Percentiles rank a stretch among this genome's conserved stretches.
Conservation (phyloP, 2,113 vertebrate species). For the Mohoua ochrocephala region DNA sequence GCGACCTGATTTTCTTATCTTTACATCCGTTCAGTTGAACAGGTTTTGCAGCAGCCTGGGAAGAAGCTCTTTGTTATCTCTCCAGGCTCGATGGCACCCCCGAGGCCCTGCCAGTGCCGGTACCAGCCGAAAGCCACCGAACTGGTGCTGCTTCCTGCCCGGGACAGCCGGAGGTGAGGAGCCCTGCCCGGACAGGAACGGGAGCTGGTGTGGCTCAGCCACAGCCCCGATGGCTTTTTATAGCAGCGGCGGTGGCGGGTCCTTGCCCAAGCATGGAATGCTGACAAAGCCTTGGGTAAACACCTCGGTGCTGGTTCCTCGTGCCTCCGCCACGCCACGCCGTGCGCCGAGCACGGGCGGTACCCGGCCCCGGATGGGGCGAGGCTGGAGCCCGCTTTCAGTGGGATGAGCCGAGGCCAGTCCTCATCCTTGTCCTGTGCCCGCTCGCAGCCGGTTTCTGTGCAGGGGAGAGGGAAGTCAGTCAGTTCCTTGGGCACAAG, state of each 20-base stretch:
- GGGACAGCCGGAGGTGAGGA: neutral
- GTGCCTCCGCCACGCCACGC: fast-evolving
- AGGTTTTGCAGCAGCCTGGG: neutral
- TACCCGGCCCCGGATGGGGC: fast-evolving
- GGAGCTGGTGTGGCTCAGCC: neutral
- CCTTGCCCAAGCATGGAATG: neutral
- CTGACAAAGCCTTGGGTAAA: neutral
- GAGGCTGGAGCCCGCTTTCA: neutral
- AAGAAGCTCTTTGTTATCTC: neutral
- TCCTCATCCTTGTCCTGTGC: too few relatives aligned
- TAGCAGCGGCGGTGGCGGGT: neutral
- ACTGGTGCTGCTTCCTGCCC: neutral
- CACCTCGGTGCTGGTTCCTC: neutral
- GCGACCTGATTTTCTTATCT: neutral
- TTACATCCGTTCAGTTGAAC: neutral
- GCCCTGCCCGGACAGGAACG: neutral
- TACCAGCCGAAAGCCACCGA: neutral
- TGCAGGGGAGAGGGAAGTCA: too few relatives aligned
- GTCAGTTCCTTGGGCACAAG: neutral
- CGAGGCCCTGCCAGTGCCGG: neutral
- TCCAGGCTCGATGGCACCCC: neutral
- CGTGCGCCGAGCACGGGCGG: fast-evolving
- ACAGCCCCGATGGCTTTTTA: neutral
- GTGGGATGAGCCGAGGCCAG: fast-evolving
- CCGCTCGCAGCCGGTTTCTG: neutral